phyloP scores from a whole-genome alignment of 2,797 vertebrate species.

The Todus mexicanus region DNA sequence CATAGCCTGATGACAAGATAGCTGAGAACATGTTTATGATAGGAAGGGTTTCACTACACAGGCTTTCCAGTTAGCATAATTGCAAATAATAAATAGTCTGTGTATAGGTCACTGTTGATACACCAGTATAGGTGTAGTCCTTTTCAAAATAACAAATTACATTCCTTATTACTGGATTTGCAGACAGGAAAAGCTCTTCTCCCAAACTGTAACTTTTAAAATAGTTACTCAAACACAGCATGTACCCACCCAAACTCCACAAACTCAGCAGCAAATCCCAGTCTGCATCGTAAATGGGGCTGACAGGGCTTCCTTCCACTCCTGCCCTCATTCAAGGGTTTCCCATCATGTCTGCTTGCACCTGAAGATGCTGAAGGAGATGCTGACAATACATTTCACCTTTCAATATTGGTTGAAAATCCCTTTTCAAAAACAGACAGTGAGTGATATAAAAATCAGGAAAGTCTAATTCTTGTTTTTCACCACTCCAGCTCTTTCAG shows the following conservation, averaged over 20 bases:
- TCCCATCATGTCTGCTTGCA: background rate
- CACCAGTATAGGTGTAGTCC: background rate
- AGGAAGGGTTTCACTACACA: background rate
- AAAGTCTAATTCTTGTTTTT: background rate
- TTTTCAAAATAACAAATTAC: background rate
- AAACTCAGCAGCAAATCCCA: background rate
- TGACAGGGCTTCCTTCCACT: background rate
- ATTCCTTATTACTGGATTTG: background rate
- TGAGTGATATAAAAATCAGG: background rate
- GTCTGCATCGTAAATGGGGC: background rate
- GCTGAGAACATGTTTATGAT: background rate
- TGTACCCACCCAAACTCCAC: background rate
- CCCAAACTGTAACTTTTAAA: background rate
- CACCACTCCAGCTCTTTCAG: background rate
- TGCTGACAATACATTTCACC: background rate
- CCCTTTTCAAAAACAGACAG: background rate
- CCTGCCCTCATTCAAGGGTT: background rate
- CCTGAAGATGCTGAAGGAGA: background rate
- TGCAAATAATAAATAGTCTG: background rate
- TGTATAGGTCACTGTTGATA: background rate
- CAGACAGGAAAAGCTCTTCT: background rate
- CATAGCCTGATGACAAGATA: background rate
- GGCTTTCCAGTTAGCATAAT: background rate
- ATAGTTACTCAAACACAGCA: background rate
- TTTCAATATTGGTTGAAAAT: background rate